phyloP scores from a whole-genome alignment of 2,113 vertebrate genomes.

The Pangasianodon gigas region DNA sequence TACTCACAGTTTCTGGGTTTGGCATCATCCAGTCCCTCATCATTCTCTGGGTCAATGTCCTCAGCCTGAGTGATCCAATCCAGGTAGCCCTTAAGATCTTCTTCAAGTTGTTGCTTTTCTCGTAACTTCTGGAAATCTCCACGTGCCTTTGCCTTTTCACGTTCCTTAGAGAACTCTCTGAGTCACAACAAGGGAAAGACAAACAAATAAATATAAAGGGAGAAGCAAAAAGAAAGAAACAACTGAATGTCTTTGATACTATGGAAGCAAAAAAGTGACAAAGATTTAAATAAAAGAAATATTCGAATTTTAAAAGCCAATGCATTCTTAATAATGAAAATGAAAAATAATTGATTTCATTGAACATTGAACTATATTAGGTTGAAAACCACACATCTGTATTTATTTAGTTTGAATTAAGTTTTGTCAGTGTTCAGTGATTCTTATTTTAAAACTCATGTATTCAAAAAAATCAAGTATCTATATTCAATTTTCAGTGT shows the following conservation, averaged over 20 bases:
- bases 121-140: constrained; percentile 97
- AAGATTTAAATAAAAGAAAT: no score
- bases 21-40: constrained; percentile 94
- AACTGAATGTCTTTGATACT: neutral
- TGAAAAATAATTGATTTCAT: neutral
- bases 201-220: neutral
- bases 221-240: neutral
- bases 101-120: constrained; percentile 96
- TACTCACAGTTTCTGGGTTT: constrained; percentile 95
- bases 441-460: neutral
- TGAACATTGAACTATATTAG: neutral
- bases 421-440: neutral
- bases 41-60: constrained; percentile 98
- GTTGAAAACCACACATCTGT: neutral
- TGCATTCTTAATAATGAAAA: neutral
- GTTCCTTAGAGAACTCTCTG: constrained; percentile 99
- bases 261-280: neutral
- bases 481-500: neutral
- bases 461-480: neutral
- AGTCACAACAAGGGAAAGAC: constrained; percentile 25
- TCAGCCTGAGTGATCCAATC: constrained; percentile 99
- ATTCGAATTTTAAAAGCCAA: neutral
- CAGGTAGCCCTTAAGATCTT: constrained; percentile 96
- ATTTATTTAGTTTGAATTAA: neutral
- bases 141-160: constrained; percentile 96